Conservation (phyloP, 1,140 invertebrate genomes). For the Calephelis nemesis region DNA sequence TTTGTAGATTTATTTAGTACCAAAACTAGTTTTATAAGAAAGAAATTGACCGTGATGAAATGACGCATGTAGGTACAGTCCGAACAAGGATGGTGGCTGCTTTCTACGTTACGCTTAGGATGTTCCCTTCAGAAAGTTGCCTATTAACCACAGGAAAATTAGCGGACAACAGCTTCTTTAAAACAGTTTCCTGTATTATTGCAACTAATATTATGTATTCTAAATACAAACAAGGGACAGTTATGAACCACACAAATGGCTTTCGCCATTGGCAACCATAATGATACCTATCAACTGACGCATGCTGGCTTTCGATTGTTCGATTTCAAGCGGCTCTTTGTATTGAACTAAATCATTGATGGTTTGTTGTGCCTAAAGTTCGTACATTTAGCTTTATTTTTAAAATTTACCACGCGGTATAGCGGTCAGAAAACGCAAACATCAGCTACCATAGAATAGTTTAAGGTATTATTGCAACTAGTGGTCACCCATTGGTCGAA, state of each 20-base stretch:
- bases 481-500: no score
- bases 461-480: background rate
- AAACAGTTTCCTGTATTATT: background rate
- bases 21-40: no score
- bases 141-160: no score
- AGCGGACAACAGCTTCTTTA: background rate
- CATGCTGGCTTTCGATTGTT: conserved; percentile 43
- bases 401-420: background rate
- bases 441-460: background rate
- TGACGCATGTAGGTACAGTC: no score
- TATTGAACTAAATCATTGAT: conserved; percentile 27
- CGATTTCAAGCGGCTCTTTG: conserved; percentile 42
- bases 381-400: background rate
- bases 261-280: conserved; percentile 19
- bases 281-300: conserved; percentile 30
- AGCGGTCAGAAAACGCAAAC: no score
- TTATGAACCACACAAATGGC: background rate
- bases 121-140: no score
- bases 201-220: background rate
- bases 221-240: background rate
- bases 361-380: background rate
- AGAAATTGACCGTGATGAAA: no score
- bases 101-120: no score
- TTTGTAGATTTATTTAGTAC: no score
- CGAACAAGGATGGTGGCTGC: no score